Evolutionary conservation across 2,113 vertebrate genomes (phyloP).

Genomic region (Mohoua ochrocephala): DNA sequence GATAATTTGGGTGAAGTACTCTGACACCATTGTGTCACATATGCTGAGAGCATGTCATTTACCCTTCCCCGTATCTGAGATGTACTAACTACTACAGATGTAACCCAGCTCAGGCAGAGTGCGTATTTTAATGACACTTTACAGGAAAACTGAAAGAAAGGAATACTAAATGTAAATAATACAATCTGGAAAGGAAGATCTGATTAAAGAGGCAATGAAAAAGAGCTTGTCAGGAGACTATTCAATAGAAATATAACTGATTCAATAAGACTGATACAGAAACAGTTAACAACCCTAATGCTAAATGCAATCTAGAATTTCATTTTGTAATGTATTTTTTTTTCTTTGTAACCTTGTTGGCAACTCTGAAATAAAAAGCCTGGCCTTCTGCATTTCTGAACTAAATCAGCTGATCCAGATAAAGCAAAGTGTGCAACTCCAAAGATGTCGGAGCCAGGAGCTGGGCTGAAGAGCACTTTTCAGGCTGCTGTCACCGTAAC

Average conservation of each 20-base stretch:
- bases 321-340: background rate
- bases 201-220: background rate
- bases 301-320: background rate
- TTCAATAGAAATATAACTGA: background rate
- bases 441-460: background rate
- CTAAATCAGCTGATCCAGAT: background rate
- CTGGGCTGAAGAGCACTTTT: background rate
- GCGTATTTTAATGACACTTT: fast-evolving
- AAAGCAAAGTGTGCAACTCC: background rate
- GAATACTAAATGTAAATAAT: background rate
- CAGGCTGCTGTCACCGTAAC: background rate
- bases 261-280: background rate
- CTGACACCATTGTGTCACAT: background rate
- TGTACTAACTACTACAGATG: background rate
- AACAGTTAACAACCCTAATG: background rate
- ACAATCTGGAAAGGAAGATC: background rate
- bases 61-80: background rate
- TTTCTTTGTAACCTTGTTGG: background rate
- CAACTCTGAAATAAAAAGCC: constrained; percentile 36
- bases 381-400: background rate
- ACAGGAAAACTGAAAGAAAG: background rate
- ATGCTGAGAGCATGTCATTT: background rate
- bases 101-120: background rate
- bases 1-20: background rate
- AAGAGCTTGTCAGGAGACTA: background rate